Base-by-base conservation (phyloP, 1,140 invertebrate species). In the Hormaphis cornu region DNA sequence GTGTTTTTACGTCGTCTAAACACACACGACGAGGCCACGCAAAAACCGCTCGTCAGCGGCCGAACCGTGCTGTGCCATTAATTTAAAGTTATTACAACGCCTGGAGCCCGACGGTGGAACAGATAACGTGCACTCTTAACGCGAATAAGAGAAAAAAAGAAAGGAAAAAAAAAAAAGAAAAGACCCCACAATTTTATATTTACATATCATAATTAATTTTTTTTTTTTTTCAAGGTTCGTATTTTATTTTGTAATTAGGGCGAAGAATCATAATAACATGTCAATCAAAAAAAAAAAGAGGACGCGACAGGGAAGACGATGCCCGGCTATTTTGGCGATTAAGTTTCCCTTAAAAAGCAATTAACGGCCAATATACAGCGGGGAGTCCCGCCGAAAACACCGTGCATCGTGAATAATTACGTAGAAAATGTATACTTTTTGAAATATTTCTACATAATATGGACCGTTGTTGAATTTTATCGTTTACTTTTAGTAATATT, bases 291-390 rank as follows among this genome's bases (percentile, higher is more conserved):
- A 58, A 30, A 22, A 14, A 40, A 58, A 24, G n/a, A n/a, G n/a
- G n/a, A n/a, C n/a, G 6, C 14, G 14, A 40, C 20, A 6, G 33
- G 5, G 12, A 58, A 40, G 22, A 40, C 33, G 53, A 56, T 14
- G 33, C 33, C 24, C 20, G 12, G 35, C 20, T 58, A 58, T 58
- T 40, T 58, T 26, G 53, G 54, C 40, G 54, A 58, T 58, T 40
- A 58, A 40, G 33, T 58, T 40, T 58, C 14, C 33, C 54, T 58
- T 58, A 58, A 58, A 58, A 58, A 40, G 54, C 33, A 58, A 58
- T 58, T 58, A 58, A 58, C 33, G 22, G 54, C 33, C 40, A n/a
- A n/a, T n/a, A n/a, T 58, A 58, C 4, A 37, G 20, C 37, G 24
- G 14, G 14, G 14, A 24, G n/a, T 24, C n/a, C n/a, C 5, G 20